Base-by-base conservation (phyloP, 2,797 vertebrate genomes). In the Adrianichthys oophorus region DNA sequence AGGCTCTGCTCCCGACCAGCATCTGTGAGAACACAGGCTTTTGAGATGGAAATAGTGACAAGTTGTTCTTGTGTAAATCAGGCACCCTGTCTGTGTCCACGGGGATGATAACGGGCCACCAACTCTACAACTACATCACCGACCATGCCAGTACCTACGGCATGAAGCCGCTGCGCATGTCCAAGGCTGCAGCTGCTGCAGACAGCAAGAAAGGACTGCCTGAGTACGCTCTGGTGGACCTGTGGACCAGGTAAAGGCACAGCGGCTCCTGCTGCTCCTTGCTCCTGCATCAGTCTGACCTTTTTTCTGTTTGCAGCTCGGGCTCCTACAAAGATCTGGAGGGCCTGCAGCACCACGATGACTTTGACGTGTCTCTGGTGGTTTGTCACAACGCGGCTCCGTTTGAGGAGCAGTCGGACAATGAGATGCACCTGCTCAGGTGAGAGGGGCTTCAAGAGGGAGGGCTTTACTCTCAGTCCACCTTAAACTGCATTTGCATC, bases 161-260 rank as follows among this genome's bases (percentile, higher is more conserved):
- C 79, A 98, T 99, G 96, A 99, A 99, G 84, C 97, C 98, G 0
- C 56, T 99, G 1, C 94, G 97, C 41, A 98, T 99, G 96, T 95
- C 94, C 64, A 94, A 95, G 46, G 83, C 91, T 0, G 76, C 92
- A 8, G 81, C 45, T 0, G 44, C 82, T 59, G 61, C 32, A 0
- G 94, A 95, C 60, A 89, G 55, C 84, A 95, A 93, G 84, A 96
- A 95, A 71, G 93, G 92, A 26, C 91, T 95, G 64, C 95, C 97
- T 0, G 97, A 99, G 42, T 99, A 99, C 0, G 98, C 97, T 0
- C 89, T 99, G 46, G 97, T 99, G 72, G 95, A 96, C 1, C 90
- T 98, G 4, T 98, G 97, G 96, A 96, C 97, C 89, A 98, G 98
- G 98, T 98, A 55, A 4, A n/a, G 7, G 4, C 0, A 10, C 32